These are phyloP conservation scores for Corythornis madagascariensis DNA, from an alignment of 2,113 vertebrate species.

Conservation along the genomic window DNA sequence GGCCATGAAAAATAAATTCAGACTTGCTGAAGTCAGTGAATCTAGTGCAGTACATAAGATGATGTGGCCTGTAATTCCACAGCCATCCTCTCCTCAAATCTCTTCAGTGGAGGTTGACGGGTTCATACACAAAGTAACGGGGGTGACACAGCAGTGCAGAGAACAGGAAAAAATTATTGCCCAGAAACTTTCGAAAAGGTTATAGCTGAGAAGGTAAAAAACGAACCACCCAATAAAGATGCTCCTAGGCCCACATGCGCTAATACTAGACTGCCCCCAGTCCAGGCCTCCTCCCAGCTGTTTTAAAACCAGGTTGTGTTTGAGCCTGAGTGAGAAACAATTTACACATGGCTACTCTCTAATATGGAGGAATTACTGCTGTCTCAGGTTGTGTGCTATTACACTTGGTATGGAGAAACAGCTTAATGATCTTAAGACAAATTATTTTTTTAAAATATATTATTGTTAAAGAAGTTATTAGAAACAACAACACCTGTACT, in stretches of 20 bases:
- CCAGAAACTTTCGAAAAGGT: neutral
- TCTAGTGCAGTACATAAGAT: rapidly evolving
- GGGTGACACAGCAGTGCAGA: neutral
- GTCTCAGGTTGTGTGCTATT: neutral
- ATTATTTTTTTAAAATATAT: neutral
- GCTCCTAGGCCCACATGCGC: neutral
- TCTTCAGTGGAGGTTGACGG: rapidly evolving
- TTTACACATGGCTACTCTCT: neutral
- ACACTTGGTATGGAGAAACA: neutral
- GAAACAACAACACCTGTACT: neutral
- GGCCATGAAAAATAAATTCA: neutral
- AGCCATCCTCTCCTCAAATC: neutral
- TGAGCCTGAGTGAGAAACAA: neutral
- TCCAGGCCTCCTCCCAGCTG: neutral
- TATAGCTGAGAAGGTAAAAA: neutral
- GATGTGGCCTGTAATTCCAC: neutral
- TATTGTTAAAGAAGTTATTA: neutral
- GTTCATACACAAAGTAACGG: neutral
- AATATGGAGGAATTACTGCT: neutral
- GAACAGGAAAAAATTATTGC: neutral
- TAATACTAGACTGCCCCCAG: neutral
- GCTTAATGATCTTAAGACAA: neutral
- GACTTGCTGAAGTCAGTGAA: neutral
- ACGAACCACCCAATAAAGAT: neutral
- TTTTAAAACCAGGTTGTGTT: neutral